A percentile compares a stretch with the other conserved stretches of the same genome.
Conservation (phyloP, 2,888 invertebrate species). For the Andrena trimmerana region DNA sequence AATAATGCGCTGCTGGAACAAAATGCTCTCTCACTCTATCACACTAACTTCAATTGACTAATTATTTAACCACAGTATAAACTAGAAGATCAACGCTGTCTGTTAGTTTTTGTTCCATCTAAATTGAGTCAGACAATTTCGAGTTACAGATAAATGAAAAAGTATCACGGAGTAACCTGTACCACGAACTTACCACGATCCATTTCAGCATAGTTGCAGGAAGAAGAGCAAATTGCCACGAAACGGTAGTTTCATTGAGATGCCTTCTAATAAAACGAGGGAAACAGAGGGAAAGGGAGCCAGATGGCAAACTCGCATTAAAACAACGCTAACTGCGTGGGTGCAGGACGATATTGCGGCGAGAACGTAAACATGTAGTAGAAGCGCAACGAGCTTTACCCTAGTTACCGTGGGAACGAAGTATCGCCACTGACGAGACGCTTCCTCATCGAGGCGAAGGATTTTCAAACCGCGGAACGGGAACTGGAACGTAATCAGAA, state of each 20-base stretch:
- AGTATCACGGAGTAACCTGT: too few relatives aligned
- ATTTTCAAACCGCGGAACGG: neutral
- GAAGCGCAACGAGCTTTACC: conserved; percentile 16
- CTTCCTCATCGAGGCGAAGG: neutral
- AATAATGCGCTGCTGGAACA: too few relatives aligned
- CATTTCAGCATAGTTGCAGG: neutral
- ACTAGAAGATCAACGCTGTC: too few relatives aligned
- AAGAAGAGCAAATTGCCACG: conserved; percentile 8
- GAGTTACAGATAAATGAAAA: too few relatives aligned
- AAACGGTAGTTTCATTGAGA: conserved; percentile 24
- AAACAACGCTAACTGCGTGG: conserved; percentile 14
- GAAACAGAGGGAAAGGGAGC: conserved; percentile 20
- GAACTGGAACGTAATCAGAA: neutral
- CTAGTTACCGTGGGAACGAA: conserved; percentile 17
- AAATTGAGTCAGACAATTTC: too few relatives aligned
- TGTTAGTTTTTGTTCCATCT: too few relatives aligned
- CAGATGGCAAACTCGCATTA: conserved; percentile 23
- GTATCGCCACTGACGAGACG: conserved; percentile 20
- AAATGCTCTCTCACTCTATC: too few relatives aligned
- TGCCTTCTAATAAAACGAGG: neutral
- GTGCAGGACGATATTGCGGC: conserved; percentile 14
- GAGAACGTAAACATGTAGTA: conserved; percentile 22
- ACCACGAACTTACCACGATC: neutral
- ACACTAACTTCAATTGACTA: too few relatives aligned
- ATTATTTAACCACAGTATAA: too few relatives aligned